Conservation (phyloP, 2,113 vertebrate genomes). For the Neolamprologus modestus region DNA sequence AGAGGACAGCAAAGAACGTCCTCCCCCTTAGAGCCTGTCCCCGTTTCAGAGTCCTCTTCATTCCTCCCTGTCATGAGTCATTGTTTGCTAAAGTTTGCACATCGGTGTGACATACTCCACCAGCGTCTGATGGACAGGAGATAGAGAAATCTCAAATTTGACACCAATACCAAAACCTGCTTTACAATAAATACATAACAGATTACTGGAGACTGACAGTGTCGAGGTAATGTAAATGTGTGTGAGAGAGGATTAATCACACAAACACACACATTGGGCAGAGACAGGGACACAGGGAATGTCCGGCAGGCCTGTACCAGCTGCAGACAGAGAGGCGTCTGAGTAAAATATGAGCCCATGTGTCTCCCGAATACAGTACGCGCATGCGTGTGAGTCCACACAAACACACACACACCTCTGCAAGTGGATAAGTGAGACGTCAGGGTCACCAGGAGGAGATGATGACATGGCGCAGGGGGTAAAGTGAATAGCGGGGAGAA, state of each 20-base stretch:
- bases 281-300: constrained; percentile 31
- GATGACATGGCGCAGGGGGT: constrained; percentile 48
- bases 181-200: neutral
- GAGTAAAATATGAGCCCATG: constrained; percentile 63
- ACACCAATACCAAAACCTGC: neutral
- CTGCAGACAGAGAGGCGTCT: constrained; percentile 71
- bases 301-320: constrained; percentile 47
- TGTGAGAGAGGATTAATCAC: neutral
- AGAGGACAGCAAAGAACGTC: neutral
- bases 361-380: neutral
- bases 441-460: constrained; percentile 43
- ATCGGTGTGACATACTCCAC: neutral
- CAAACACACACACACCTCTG: neutral
- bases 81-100: constrained; percentile 17
- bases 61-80: constrained; percentile 28
- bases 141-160: neutral
- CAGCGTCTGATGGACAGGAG: neutral
- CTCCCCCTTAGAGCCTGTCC: constrained; percentile 1
- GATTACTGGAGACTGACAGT: neutral
- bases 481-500: constrained; percentile 28
- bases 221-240: neutral
- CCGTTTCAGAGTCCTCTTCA: neutral
- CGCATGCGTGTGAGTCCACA: neutral
- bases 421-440: constrained; percentile 60
- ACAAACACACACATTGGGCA: neutral